A percentile compares a stretch with the other conserved stretches of the same genome.
phyloP scores from a whole-genome alignment of 2,797 vertebrate genomes.

The Arctocebus calabarensis region DNA sequence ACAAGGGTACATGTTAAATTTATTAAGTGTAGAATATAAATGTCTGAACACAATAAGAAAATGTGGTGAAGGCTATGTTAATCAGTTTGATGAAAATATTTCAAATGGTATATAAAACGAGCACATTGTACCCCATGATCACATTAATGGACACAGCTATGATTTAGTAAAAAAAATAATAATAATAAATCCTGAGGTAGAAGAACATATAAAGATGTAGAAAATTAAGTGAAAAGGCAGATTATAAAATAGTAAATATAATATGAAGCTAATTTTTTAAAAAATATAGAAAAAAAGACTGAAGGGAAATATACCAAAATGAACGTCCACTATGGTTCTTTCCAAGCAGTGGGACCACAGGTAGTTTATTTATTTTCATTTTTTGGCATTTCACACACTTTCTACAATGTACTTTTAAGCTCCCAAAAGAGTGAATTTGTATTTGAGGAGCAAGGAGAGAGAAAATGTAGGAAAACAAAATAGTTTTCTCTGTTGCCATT shows the following conservation, averaged over 20 bases:
- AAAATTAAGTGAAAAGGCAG: constrained; percentile 11
- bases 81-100: too few relatives aligned
- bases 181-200: neutral
- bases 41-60: too few relatives aligned
- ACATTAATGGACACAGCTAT: too few relatives aligned
- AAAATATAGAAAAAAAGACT: neutral
- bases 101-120: too few relatives aligned
- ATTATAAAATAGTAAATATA: constrained; percentile 39
- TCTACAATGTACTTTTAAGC: constrained; percentile 16
- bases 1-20: too few relatives aligned
- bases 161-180: too few relatives aligned
- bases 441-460: constrained; percentile 29
- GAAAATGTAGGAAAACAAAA: neutral
- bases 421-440: neutral
- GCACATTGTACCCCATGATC: too few relatives aligned
- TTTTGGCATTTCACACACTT: constrained; percentile 27
- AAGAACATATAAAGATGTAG: neutral
- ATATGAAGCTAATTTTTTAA: neutral
- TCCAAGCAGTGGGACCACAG: neutral
- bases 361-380: constrained; percentile 47
- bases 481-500: neutral
- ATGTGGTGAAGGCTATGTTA: too few relatives aligned
- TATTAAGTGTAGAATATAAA: too few relatives aligned
- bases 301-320: constrained; percentile 22
- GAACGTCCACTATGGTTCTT: neutral